phyloP scores from a whole-genome alignment of 2,797 vertebrate genomes.

The Sternarchorhynchus goeldii region DNA sequence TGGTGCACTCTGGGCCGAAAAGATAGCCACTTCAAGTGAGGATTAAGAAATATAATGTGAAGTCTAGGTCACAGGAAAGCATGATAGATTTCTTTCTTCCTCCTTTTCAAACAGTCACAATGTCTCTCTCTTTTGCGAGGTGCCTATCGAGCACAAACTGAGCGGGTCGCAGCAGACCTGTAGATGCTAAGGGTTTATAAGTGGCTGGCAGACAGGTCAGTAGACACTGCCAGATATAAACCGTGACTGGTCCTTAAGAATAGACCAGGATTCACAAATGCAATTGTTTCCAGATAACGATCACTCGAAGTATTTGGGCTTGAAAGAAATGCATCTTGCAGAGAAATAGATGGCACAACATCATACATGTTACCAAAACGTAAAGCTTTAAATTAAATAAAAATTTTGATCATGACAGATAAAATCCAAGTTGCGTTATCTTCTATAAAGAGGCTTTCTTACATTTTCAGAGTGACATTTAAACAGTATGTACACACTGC shows the following conservation, averaged over 20 bases:
- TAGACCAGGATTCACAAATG: neutral
- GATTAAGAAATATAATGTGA: constrained; percentile 35
- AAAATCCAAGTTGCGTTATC: constrained; percentile 32
- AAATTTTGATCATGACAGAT: constrained; percentile 41
- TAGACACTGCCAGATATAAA: neutral
- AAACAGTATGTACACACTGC: constrained; percentile 37
- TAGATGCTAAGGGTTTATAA: constrained; percentile 26
- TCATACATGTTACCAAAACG: constrained; percentile 38
- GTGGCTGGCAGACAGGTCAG: neutral
- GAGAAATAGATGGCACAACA: constrained; percentile 34
- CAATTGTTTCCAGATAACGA: constrained; percentile 22
- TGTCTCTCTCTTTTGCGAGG: constrained; percentile 26
- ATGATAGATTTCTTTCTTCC: constrained; percentile 38
- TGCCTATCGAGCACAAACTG: constrained; percentile 2
- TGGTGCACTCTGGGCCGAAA: neutral
- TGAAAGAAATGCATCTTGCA: constrained; percentile 34
- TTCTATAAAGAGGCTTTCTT: constrained; percentile 26
- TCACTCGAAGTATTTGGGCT: constrained; percentile 37
- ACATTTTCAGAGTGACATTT: constrained; percentile 35
- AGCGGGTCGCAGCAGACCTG: neutral
- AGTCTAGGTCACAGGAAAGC: constrained; percentile 38
- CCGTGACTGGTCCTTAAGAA: neutral
- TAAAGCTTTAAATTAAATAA: constrained; percentile 23
- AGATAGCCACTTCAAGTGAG: constrained; percentile 1
- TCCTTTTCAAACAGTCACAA: constrained; percentile 34